These are phyloP conservation scores for Coracias cyanogaster DNA, from an alignment of 2,797 vertebrate species.

Conservation along the genomic window DNA sequence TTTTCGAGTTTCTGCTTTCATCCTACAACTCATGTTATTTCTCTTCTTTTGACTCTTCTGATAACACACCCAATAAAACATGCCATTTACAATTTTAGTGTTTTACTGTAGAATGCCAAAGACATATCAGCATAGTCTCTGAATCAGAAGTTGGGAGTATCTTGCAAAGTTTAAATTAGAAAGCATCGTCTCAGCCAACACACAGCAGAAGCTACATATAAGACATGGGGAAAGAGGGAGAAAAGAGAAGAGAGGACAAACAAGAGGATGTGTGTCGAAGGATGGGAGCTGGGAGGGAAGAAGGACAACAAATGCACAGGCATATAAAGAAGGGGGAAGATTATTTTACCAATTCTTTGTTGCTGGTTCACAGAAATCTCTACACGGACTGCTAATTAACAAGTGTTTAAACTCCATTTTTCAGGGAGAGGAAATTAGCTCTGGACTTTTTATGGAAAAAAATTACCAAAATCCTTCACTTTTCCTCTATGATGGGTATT, in stretches of 20 bases:
- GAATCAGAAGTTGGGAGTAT: background rate
- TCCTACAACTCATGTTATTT: background rate
- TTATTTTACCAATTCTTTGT: background rate
- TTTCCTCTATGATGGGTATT: background rate
- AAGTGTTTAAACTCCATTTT: background rate
- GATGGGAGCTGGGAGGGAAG: background rate
- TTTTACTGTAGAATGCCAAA: background rate
- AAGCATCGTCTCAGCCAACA: background rate
- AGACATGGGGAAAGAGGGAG: background rate
- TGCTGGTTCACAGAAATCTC: background rate
- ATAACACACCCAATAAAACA: background rate
- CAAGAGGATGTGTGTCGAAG: background rate
- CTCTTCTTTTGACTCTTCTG: background rate
- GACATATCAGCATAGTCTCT: background rate
- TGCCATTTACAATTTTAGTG: background rate
- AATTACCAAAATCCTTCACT: background rate
- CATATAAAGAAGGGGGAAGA: background rate
- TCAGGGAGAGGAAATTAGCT: slow-evolving; percentile 1
- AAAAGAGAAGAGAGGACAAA: background rate
- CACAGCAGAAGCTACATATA: background rate
- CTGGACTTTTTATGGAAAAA: background rate
- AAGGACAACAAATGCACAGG: background rate
- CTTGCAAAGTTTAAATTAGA: background rate
- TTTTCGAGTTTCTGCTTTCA: background rate
- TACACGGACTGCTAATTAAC: background rate